Evolutionary conservation across 2,888 invertebrate species (phyloP), one percentile per base, ranked within the genome.

Genomic region (Adela reaumurella): DNA sequence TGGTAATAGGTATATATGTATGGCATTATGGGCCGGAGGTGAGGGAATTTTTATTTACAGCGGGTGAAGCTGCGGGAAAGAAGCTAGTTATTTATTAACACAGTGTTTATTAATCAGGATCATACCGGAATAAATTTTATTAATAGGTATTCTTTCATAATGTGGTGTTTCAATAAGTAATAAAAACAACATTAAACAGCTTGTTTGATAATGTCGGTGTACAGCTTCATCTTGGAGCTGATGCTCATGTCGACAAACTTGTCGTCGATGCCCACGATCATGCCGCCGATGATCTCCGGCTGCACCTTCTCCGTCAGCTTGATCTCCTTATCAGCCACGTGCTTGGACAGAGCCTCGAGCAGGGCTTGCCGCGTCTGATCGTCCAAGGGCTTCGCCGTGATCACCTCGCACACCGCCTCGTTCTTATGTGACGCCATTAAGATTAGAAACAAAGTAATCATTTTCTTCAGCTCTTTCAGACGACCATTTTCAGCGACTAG

Each of bases 401-500:
- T 73, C 1, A 74, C 71, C 53, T 74, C 74, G 50, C 74, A 74
- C 1, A 68, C 54, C 2, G 70, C 68, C 46, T 73, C 68, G 17
- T 74, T 71, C 35, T 70, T 64, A 49, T 76, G 72, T 0, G 74
- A 74, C 3, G 68, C 65, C 76, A 76, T 74, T 1, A 74, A 64
- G 1, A 57, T 49, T 0, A 63, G 56, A 52, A 68, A 74, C 61
- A 67, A 59, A 10, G 43, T 64, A 20, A 74, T 65, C 62, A 76
- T 74, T 19, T 63, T 63, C 35, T 58, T 58, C 14, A 74, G 57
- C 49, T 60, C 51, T 54, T 70, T 74, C 16, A 76, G 52, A 8
- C 76, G 63, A 2, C 70, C 70, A 50, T 76, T 76, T 57, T 74
- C 71, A 43, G 74, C 72, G 1, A 74, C 73, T n/a, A n/a, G n/a